Evolutionary conservation across 2,888 invertebrate genomes (phyloP), one percentile per base, ranked within the genome.

Genomic region (Amiota minor): DNA sequence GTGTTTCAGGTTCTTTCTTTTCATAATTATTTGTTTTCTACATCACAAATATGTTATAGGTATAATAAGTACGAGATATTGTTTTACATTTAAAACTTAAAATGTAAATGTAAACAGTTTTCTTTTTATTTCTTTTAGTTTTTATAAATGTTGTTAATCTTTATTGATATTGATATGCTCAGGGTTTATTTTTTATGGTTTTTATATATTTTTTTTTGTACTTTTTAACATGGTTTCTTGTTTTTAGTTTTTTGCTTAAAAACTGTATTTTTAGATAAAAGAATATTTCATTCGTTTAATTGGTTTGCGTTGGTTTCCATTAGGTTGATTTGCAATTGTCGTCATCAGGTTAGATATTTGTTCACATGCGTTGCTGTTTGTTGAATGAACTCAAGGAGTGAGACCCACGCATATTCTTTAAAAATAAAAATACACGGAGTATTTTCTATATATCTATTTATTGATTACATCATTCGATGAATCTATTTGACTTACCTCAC

Each of bases 401-500:
- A 62, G 35, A n/a, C 6, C 18, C 49, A 35, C 50, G 67, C 23
- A 53, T 70, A 23, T 70, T 65, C 61, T 71, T 71, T 35, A 16
- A 61, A 45, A 35, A 35, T 35, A 35, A 35, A 2, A 35, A 6
- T 35, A 1, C n/a, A n/a, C n/a, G 0, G 35, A 6, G 35, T 35
- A 35, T 72, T 64, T 72, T 59, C 71, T 67, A 49, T 47, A 49
- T 71, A n/a, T n/a, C n/a, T n/a, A n/a, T 70, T 45, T 56, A 59
- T 46, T 73, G 50, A 70, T 55, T 20, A 20, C 0, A 59, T 55
- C 73, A 70, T 35, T 75, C 61, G 62, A 72, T 50, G 23, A 61
- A n/a, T 14, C 67, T 14, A 35, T 20, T 18, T 68, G 6, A 53
- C 76, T 70, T 55, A 86, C 85, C 82, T 85, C 85, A 50, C 77